A percentile compares a stretch with the other conserved stretches of the same genome.
These are phyloP conservation scores for Keiferia lycopersicella DNA, from an alignment of 2,888 invertebrate genomes.

Conservation along the genomic window DNA sequence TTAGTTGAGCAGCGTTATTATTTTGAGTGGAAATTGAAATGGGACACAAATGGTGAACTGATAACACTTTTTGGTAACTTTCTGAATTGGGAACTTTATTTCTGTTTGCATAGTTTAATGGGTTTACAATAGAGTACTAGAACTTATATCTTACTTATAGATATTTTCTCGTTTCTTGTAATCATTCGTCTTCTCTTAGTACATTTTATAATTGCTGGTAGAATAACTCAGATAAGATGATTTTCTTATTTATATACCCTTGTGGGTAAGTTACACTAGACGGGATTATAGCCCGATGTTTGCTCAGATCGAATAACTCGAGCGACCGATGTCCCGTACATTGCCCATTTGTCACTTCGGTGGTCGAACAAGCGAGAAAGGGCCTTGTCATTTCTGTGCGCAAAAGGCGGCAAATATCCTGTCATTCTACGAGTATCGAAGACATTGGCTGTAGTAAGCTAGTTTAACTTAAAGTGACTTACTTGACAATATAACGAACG, in stretches of 20 bases:
- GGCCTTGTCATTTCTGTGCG: background rate
- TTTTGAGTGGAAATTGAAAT: too few species aligned
- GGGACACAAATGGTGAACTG: too few species aligned
- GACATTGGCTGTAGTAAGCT: background rate
- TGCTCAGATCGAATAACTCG: background rate
- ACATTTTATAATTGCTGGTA: background rate
- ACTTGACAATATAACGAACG: too few species aligned
- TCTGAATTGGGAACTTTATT: too few species aligned
- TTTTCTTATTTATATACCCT: background rate
- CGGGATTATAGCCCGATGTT: background rate
- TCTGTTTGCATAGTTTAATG: too few species aligned
- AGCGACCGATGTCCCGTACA: background rate
- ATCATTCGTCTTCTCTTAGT: too few species aligned
- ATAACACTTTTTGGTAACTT: too few species aligned
- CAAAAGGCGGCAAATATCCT: constrained; percentile 10
- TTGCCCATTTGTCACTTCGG: background rate
- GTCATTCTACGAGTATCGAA: background rate
- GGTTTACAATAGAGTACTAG: too few species aligned
- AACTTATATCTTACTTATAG: too few species aligned
- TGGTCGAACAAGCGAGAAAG: background rate
- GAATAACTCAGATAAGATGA: background rate
- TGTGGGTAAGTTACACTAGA: background rate
- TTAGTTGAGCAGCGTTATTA: too few species aligned
- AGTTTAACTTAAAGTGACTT: background rate
- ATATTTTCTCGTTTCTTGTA: too few species aligned